phyloP scores from a whole-genome alignment of 2,797 vertebrate species.

The Pipistrellus pipistrellus region DNA sequence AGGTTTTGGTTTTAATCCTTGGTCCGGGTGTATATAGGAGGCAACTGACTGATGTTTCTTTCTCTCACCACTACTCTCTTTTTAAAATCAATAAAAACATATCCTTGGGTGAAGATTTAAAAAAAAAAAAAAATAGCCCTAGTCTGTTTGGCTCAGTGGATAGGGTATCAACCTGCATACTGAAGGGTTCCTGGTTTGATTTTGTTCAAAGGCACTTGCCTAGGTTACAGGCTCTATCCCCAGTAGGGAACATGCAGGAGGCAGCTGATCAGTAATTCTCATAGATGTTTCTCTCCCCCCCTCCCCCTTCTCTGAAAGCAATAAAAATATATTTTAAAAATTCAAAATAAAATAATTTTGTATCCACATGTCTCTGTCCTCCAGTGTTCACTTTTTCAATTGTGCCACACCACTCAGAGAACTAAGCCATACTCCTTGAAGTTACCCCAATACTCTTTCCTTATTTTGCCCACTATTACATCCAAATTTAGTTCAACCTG shows the following conservation, averaged over 20 bases:
- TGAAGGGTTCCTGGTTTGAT: too few species aligned
- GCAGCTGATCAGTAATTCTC: too few species aligned
- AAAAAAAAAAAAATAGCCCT: neutral
- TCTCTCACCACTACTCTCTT: neutral
- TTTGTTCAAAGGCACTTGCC: too few species aligned
- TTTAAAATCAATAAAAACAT: neutral
- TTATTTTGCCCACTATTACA: neutral
- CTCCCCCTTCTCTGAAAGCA: neutral
- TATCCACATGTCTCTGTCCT: neutral
- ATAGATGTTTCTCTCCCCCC: too few species aligned
- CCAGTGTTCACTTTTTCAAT: neutral
- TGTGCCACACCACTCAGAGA: neutral
- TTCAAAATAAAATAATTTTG: conserved; percentile 3
- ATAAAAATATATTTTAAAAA: neutral
- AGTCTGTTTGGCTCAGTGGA: too few species aligned
- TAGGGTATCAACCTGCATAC: too few species aligned
- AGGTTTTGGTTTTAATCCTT: neutral
- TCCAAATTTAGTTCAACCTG: neutral
- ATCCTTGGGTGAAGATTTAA: neutral
- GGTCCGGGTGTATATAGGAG: neutral
- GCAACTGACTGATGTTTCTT: neutral
- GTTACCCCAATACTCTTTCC: neutral
- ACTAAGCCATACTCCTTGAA: neutral
- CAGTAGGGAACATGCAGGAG: too few species aligned
- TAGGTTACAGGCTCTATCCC: neutral